phyloP scores from a whole-genome alignment of 92 coral and sea anemone genomes.

The Zoanthus solanderi region DNA sequence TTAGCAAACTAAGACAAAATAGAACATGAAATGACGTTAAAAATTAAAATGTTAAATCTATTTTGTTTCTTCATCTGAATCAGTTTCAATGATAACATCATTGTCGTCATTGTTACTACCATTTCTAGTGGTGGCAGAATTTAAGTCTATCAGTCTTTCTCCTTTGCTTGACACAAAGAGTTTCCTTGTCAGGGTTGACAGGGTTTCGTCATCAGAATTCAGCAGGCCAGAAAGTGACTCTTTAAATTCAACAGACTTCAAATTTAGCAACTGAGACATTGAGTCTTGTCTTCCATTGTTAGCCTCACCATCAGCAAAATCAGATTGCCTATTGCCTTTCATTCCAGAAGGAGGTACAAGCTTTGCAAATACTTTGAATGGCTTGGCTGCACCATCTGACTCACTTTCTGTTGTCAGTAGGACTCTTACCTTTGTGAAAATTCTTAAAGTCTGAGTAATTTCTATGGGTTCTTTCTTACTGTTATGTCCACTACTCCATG shows the following conservation, averaged over 20 bases:
- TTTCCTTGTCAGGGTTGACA: background rate
- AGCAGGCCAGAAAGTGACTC: background rate
- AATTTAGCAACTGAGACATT: background rate
- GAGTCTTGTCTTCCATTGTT: background rate
- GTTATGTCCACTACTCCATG: slow-evolving; percentile 75
- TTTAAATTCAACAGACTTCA: background rate
- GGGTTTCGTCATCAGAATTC: background rate
- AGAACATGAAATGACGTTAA: too few relatives aligned
- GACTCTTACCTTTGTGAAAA: slow-evolving; percentile 81
- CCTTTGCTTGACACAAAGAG: background rate
- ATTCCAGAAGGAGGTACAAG: slow-evolving; percentile 63
- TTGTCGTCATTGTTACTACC: background rate
- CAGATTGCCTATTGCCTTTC: background rate
- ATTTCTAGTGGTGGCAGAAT: background rate
- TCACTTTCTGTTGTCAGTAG: slow-evolving; percentile 85
- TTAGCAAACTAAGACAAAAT: too few relatives aligned
- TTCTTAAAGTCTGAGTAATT: slow-evolving; percentile 62
- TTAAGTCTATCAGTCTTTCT: background rate
- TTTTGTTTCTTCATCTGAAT: slow-evolving; percentile 24
- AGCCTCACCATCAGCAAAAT: background rate
- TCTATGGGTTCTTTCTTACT: slow-evolving; percentile 39
- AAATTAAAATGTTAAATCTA: background rate
- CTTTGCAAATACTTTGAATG: slow-evolving; percentile 77
- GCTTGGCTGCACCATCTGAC: slow-evolving; percentile 63
- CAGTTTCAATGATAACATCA: slow-evolving; percentile 40